phyloP scores from a whole-genome alignment of 2,113 vertebrate genomes.

The Dicentrarchus labrax region DNA sequence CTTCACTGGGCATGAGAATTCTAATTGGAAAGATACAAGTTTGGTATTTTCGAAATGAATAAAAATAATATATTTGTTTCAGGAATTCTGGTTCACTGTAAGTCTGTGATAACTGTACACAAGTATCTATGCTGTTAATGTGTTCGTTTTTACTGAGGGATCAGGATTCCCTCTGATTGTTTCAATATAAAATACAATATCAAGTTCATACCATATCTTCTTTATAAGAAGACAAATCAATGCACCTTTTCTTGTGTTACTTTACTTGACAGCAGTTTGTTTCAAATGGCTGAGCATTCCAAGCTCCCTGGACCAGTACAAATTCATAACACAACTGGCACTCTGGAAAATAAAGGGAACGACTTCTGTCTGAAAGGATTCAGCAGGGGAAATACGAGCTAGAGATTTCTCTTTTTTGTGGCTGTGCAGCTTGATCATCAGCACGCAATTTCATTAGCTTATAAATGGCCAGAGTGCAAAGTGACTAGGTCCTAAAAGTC shows the following conservation, averaged over 20 bases:
- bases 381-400: conserved; percentile 50
- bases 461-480: conserved; percentile 78
- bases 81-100: conserved; percentile 62
- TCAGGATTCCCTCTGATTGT: conserved; percentile 59
- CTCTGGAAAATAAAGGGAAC: conserved; percentile 51
- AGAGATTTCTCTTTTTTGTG: conserved; percentile 67
- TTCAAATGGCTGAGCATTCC: conserved; percentile 74
- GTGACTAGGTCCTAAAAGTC: conserved; percentile 71
- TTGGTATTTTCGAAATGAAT: conserved; percentile 47
- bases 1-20: conserved; percentile 48
- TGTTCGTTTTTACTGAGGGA: conserved; percentile 57
- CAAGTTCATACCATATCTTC: conserved; percentile 85
- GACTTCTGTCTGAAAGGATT: conserved; percentile 67
- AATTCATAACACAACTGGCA: conserved; percentile 71
- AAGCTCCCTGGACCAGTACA: conserved; percentile 66
- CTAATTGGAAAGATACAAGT: conserved; percentile 35
- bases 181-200: conserved; percentile 72
- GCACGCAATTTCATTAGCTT: conserved; percentile 79
- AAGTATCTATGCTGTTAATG: conserved; percentile 53
- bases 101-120: conserved; percentile 73
- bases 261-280: conserved; percentile 76
- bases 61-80: conserved; percentile 44
- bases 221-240: conserved; percentile 87
- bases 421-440: conserved; percentile 80
- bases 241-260: conserved; percentile 81